phyloP scores from a whole-genome alignment of 2,888 invertebrate species.

The Sepioteuthis lessoniana region DNA sequence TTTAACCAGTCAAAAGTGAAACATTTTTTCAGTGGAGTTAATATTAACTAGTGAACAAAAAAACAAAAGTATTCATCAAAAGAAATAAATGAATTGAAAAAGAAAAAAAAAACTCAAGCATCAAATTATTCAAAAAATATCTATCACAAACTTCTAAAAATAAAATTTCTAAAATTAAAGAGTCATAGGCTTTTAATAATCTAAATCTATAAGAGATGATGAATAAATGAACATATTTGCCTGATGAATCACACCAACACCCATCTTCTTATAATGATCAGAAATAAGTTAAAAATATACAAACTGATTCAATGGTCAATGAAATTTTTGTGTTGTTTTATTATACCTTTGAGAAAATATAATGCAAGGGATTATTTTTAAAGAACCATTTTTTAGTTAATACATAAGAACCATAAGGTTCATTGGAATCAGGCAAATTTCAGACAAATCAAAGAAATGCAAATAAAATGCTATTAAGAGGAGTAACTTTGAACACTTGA shows the following conservation, averaged over 20 bases:
- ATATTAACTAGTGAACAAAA: neutral
- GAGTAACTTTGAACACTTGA: neutral
- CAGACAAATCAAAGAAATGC: neutral
- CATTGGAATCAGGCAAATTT: neutral
- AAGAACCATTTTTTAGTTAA: neutral
- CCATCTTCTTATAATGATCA: neutral
- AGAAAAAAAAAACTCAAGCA: neutral
- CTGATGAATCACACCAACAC: neutral
- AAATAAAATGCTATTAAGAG: neutral
- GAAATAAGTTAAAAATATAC: constrained; percentile 14
- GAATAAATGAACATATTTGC: neutral
- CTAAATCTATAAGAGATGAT: neutral
- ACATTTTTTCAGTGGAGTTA: neutral
- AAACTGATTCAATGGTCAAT: neutral
- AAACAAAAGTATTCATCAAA: neutral
- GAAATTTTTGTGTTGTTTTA: neutral
- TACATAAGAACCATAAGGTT: neutral
- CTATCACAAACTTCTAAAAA: neutral
- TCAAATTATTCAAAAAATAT: neutral
- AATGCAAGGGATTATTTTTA: neutral
- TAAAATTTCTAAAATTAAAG: neutral
- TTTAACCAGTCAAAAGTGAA: neutral
- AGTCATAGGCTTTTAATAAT: neutral
- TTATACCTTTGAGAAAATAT: neutral
- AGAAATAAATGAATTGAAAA: neutral